A percentile compares a stretch with the other conserved stretches of the same genome.
These are phyloP conservation scores for Xylocampa areola DNA, from an alignment of 2,888 invertebrate genomes.

Conservation along the genomic window DNA sequence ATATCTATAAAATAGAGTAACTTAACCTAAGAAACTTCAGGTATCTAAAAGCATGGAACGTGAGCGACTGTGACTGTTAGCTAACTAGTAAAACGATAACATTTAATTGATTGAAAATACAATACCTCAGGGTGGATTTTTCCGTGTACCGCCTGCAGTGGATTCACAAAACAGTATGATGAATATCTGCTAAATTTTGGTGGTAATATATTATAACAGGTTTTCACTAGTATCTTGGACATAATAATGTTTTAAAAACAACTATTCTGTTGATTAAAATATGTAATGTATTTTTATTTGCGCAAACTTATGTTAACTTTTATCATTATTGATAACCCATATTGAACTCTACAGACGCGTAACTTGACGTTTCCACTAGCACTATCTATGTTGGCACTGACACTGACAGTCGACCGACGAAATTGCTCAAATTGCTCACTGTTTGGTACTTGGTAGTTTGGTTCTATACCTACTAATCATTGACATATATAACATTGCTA, in stretches of 20 bases:
- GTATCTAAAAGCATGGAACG: slow-evolving; percentile 16
- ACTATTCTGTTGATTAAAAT: slow-evolving; percentile 54
- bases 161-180: slow-evolving; percentile 53
- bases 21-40: slow-evolving; percentile 43
- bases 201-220: slow-evolving; percentile 65
- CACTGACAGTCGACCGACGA: slow-evolving; percentile 32
- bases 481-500: no score
- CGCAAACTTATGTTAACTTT: slow-evolving; percentile 64
- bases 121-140: slow-evolving; percentile 76
- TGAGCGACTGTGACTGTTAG: background rate
- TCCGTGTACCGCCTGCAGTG: slow-evolving; percentile 63
- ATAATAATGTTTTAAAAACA: slow-evolving; percentile 66
- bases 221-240: slow-evolving; percentile 72
- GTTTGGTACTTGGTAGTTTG: background rate
- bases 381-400: no score
- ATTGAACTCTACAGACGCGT: slow-evolving; percentile 78
- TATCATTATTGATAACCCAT: slow-evolving; percentile 85
- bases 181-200: slow-evolving; percentile 62
- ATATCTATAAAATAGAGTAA: background rate
- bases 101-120: slow-evolving; percentile 21
- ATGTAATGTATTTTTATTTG: slow-evolving; percentile 65
- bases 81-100: slow-evolving; percentile 17
- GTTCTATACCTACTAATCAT: no score
- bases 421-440: slow-evolving; percentile 4
- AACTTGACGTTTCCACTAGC: slow-evolving; percentile 61